Evolutionary conservation across 2,888 invertebrate genomes (phyloP), one percentile per base, ranked within the genome.

Genomic region (Synanthedon formicaeformis): DNA sequence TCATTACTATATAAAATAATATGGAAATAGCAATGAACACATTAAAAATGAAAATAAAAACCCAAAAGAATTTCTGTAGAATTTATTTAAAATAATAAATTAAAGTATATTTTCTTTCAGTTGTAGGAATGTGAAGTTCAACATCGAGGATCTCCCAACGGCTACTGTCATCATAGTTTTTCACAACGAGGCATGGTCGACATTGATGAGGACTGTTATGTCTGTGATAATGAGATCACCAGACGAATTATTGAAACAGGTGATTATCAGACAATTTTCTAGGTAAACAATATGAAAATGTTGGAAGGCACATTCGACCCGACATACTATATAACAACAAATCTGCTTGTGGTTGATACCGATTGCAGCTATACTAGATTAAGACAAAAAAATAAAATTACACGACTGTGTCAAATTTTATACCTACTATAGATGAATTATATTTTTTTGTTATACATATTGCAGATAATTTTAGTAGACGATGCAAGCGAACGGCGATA

Each of bases 181-280:
- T 75, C 99, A 99, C 76, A 99, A 99, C 75, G 99, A 99, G 83
- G 99, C 99, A 0, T 99, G 97, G 97, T 98, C 98, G 3, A 98
- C 99, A 0, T 89, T 99, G 11, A 87, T 99, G 65, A 89, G 99
- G 53, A 99, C 98, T 1, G 93, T 99, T 27, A 95, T 96, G 89
- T 98, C 97, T 66, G 96, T 97, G 48, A 93, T 99, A 55, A 91
- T 94, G 71, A 89, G 98, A 60, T 96, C 98, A 2, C 97, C 98
- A 0, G 75, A 78, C 12, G 71, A 89, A 55, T 80, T 98, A 48
- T 78, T 99, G 91, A 94, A 81, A 88, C 95, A 91, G 91, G 95
- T 94, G 79, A 71, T 12, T 16, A 49, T 12, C 10, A 49, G 4
- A 34, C 13, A 13, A 45, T 12, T 14, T 45, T 13, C 0, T 45